A percentile compares a stretch with the other conserved stretches of the same genome.
Conservation (phyloP, 2,888 invertebrate species). For the Spisula subtruncata region DNA sequence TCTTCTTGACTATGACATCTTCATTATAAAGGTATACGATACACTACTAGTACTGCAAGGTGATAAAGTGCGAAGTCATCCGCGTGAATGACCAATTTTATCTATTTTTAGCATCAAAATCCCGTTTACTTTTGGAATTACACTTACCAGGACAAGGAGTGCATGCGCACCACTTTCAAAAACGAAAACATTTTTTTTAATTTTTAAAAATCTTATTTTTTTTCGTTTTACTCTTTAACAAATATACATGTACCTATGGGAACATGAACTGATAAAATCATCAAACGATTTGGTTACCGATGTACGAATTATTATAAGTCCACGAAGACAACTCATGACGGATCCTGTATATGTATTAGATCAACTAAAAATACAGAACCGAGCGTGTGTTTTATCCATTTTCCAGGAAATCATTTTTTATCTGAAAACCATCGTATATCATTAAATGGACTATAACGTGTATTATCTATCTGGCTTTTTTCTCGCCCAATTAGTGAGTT, state of each 20-base stretch:
- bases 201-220: not conserved
- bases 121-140: too few species aligned
- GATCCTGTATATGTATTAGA: not conserved
- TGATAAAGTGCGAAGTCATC: too few species aligned
- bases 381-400: conserved; percentile 35
- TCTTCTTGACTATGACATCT: too few species aligned
- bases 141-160: too few species aligned
- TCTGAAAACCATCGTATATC: conserved; percentile 33
- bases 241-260: not conserved
- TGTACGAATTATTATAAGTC: not conserved
- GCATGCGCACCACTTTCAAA: too few species aligned
- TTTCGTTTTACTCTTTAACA: not conserved
- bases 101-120: too few species aligned
- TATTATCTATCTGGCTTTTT: conserved; percentile 14
- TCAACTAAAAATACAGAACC: not conserved
- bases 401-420: conserved; percentile 16
- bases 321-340: not conserved
- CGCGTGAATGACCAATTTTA: too few species aligned
- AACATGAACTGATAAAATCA: not conserved
- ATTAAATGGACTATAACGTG: conserved; percentile 37
- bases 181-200: too few species aligned
- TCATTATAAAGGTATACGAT: too few species aligned
- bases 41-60: too few species aligned
- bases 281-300: not conserved
- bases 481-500: conserved; percentile 37